These are phyloP conservation scores for Calliphora vicina DNA, from an alignment of 1,140 invertebrate species.

Conservation along the genomic window DNA sequence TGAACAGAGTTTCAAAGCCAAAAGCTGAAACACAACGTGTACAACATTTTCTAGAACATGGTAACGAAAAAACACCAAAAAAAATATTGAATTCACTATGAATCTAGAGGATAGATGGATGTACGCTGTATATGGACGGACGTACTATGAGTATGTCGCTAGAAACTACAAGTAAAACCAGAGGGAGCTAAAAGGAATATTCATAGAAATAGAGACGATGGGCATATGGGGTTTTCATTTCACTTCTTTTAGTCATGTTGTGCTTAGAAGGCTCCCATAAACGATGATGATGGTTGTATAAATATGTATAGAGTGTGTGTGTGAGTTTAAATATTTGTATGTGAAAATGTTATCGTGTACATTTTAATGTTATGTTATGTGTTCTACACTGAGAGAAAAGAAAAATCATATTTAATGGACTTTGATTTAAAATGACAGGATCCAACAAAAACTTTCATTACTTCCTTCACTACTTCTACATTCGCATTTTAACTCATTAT, in stretches of 20 bases:
- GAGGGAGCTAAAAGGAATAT: neutral
- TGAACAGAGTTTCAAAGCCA: neutral
- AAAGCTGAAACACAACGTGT: neutral
- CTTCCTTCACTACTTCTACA: too few relatives aligned
- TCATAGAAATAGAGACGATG: neutral
- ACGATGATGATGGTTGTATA: conserved; percentile 4
- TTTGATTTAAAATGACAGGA: neutral
- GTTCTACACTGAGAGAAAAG: neutral
- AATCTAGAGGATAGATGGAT: neutral
- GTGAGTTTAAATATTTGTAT: neutral
- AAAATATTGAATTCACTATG: neutral
- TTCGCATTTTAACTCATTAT: too few relatives aligned
- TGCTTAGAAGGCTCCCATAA: conserved; percentile 7
- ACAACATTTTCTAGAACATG: neutral
- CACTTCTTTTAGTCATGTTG: neutral
- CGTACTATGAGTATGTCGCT: neutral
- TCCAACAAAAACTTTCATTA: too few relatives aligned
- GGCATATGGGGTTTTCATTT: neutral
- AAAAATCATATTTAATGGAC: neutral
- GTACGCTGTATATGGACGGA: neutral
- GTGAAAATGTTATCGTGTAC: neutral
- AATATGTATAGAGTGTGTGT: neutral
- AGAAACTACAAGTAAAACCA: neutral
- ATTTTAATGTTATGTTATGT: neutral
- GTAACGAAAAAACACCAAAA: neutral